Conservation (phyloP, 1,140 invertebrate species). For the Vollenhovia emeryi region DNA sequence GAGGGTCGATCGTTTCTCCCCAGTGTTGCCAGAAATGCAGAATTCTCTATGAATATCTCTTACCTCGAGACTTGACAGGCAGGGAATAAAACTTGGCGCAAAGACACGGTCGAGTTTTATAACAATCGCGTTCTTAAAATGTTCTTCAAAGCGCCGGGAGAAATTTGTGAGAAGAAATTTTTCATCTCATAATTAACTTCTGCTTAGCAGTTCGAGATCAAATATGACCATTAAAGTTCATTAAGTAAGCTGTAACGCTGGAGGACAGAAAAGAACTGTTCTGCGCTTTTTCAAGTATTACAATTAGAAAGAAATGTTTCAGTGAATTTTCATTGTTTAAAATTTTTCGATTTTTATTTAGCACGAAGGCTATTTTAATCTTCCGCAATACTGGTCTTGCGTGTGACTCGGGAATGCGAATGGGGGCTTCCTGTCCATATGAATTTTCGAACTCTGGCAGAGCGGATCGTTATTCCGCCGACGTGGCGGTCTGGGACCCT, state of each 20-base stretch:
- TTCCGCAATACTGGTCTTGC: neutral
- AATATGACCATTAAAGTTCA: neutral
- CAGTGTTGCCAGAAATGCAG: slow-evolving; percentile 34
- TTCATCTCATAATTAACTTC: neutral
- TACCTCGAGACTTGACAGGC: neutral
- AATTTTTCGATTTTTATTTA: slow-evolving; percentile 1
- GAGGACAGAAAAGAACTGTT: neutral
- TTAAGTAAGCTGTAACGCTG: neutral
- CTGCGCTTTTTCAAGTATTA: neutral
- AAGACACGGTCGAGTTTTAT: neutral
- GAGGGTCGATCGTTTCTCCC: slow-evolving; percentile 23
- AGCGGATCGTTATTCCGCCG: slow-evolving; percentile 49
- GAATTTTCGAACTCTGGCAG: slow-evolving; percentile 53
- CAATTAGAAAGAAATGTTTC: neutral
- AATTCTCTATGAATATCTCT: neutral
- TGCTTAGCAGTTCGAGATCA: neutral
- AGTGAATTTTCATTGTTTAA: too few relatives aligned
- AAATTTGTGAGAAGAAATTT: neutral
- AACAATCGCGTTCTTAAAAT: neutral
- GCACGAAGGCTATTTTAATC: slow-evolving; percentile 29
- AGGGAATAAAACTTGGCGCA: neutral
- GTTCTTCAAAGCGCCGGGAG: neutral
- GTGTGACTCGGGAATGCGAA: slow-evolving; percentile 12
- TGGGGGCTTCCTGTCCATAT: slow-evolving; percentile 3
- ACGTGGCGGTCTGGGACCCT: slow-evolving; percentile 7